phyloP scores from a whole-genome alignment of 2,113 vertebrate genomes.

The Bolborhynchus lineola region DNA sequence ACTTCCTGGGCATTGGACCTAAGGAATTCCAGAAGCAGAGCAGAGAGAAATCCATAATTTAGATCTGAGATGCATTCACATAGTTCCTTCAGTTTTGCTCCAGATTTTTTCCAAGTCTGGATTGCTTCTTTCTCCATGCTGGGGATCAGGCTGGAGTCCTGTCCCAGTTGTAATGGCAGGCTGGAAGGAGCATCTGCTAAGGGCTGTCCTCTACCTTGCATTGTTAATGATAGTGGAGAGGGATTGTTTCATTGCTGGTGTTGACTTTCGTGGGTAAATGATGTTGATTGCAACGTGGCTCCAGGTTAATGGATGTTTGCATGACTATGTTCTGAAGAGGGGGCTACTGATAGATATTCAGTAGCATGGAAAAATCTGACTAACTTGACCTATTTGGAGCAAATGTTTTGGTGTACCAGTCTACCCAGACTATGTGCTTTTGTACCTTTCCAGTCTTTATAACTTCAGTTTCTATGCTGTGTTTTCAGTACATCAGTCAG shows the following conservation, averaged over 20 bases:
- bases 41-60: not conserved
- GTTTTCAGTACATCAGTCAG: not conserved
- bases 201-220: not conserved
- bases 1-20: not conserved
- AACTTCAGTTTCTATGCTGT: not conserved
- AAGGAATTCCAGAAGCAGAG: not conserved
- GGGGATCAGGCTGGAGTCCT: not conserved
- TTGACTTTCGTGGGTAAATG: not conserved
- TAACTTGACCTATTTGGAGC: not conserved
- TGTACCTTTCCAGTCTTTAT: not conserved
- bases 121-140: not conserved
- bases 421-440: not conserved
- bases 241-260: not conserved
- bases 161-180: not conserved
- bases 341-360: not conserved
- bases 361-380: not conserved
- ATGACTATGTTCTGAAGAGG: not conserved
- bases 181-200: not conserved
- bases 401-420: not conserved
- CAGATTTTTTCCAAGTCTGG: not conserved
- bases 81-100: not conserved
- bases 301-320: not conserved
- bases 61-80: not conserved
- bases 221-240: not conserved
- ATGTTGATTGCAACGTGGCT: not conserved